Evolutionary conservation across 2,113 vertebrate species (phyloP), one percentile per base, ranked within the genome.

Genomic region (Mohoua ochrocephala): DNA sequence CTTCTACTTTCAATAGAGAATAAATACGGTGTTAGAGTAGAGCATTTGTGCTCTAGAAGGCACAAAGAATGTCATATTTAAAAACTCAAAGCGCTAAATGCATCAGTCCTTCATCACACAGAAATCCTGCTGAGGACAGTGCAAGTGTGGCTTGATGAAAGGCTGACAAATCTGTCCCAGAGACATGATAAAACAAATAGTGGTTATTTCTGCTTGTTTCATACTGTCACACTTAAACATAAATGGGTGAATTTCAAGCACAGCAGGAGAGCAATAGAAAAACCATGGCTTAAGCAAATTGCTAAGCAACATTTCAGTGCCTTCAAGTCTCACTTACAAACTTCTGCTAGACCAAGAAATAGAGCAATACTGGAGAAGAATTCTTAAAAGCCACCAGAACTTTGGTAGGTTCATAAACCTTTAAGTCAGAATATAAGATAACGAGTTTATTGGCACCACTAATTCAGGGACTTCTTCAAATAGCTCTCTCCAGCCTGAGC

Each of bases 221-320:
- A 35, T 53, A 67, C 54, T 91, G 57, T 64, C 87, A 89, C 84
- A 47, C 28, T 89, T 84, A 64, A 84, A 69, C 60, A 60, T 42
- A 87, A 93, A 94, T 17, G 49, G 84, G 44, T 83, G 56, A 92
- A 89, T 93, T 93, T 79, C 88, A 94, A 89, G 60, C 84, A 71
- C 89, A 87, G 76, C 77, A 68, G 68, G 90, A 95, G 30, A 84
- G 41, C 70, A 91, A 89, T 57, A 87, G 64, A 77, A 89, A 85
- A 92, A 87, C 2, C 21, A 75, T 5, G 24, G 60, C 84, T 93
- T 89, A 68, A 83, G 71, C 56, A 94, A 94, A 93, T 88, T 93
- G 76, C 80, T 81, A 56, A 76, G 57, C 47, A 91, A 77, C 42
- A 63, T 95, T 84, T 73, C 65, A 47, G 31, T 33, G 52, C 39